Evolutionary conservation across 1,140 invertebrate genomes (phyloP).

Genomic region (Antheraea mylitta): DNA sequence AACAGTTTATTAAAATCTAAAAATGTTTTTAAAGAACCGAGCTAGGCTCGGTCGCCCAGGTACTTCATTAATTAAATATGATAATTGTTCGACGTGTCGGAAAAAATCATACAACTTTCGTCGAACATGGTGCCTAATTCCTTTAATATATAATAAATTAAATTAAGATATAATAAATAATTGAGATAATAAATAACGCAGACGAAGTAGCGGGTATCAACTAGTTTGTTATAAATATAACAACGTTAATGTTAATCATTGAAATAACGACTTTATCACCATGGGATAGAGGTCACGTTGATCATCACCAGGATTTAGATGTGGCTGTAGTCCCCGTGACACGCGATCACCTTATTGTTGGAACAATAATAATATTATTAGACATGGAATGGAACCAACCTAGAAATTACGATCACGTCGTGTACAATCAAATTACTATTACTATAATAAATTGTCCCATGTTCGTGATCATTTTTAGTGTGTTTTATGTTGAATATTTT

Average conservation of each 20-base stretch:
- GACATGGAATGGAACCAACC: constrained; percentile 27
- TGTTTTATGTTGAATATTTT: constrained; percentile 5
- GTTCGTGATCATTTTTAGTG: constrained; percentile 30
- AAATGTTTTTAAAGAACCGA: too few species aligned
- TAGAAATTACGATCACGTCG: constrained; percentile 34
- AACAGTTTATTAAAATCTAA: too few species aligned
- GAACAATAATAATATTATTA: constrained; percentile 46
- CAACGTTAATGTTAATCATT: neutral
- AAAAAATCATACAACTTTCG: too few species aligned
- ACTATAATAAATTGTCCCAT: constrained; percentile 35
- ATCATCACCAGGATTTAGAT: neutral
- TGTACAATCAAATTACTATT: constrained; percentile 42
- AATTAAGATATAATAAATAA: too few species aligned
- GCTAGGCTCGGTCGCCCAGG: too few species aligned
- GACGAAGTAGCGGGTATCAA: too few species aligned
- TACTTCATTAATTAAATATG: too few species aligned
- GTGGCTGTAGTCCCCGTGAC: constrained; percentile 18
- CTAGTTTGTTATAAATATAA: too few species aligned
- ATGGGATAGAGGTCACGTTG: constrained; percentile 22
- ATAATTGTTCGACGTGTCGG: too few species aligned
- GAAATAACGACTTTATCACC: constrained; percentile 21
- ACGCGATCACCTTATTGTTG: constrained; percentile 40
- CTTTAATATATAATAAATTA: too few species aligned
- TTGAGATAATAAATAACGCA: too few species aligned
- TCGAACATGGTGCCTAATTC: too few species aligned